Percentiles rank a stretch among this genome's conserved stretches.
Evolutionary conservation across 2,888 invertebrate species (phyloP).

Genomic region (Parnassius orleans): DNA sequence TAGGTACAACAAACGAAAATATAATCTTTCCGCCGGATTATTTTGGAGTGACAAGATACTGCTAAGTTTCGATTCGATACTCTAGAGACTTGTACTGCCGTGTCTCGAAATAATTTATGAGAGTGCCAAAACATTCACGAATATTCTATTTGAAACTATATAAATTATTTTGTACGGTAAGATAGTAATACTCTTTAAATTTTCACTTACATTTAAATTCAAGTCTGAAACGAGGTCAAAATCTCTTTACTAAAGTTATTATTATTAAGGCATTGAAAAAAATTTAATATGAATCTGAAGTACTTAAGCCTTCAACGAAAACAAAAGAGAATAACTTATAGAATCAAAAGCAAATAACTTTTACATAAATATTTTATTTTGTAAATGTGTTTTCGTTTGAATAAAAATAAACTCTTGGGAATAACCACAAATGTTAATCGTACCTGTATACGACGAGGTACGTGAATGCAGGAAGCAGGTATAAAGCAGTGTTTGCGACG

Average conservation of each 20-base stretch:
- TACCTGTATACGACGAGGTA: constrained; percentile 30
- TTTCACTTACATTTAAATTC: no score
- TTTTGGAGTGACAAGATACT: constrained; percentile 12
- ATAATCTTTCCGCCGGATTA: constrained; percentile 16
- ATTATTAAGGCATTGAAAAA: neutral
- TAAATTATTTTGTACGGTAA: no score
- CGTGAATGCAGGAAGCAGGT: constrained; percentile 22
- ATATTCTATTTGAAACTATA: neutral
- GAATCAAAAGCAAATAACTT: no score
- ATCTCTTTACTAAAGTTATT: no score
- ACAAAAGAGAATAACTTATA: no score
- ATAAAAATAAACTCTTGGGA: constrained; percentile 3
- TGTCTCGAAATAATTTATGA: constrained; percentile 7
- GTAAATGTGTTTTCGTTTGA: no score
- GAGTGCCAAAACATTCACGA: neutral
- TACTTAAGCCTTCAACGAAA: no score
- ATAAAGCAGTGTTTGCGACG: constrained; percentile 15
- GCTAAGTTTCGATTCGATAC: constrained; percentile 10
- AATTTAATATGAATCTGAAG: neutral
- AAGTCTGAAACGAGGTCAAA: no score
- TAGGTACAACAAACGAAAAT: no score
- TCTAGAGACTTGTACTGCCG: neutral
- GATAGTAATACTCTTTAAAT: no score
- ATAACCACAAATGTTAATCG: constrained; percentile 8
- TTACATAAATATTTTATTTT: no score